Conservation (phyloP, 2,888 invertebrate species). For the Uloborus plumipes region DNA sequence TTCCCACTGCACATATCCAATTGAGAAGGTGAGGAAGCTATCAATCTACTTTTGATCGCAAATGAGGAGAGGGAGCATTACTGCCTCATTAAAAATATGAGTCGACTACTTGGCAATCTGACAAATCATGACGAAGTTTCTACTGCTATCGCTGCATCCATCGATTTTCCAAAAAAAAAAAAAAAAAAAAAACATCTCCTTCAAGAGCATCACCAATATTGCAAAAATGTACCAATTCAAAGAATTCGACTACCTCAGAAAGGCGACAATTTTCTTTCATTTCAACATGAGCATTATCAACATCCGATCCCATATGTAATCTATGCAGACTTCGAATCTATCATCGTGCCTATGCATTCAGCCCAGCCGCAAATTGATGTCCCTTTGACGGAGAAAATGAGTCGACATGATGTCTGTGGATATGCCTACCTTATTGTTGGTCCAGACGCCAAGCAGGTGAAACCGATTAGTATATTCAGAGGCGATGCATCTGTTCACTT, state of each 20-base stretch:
- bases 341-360: background rate
- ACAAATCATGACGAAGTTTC: background rate
- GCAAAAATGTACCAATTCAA: background rate
- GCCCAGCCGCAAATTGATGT: too few species aligned
- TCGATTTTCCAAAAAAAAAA: background rate
- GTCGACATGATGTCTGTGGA: constrained; percentile 2
- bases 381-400: background rate
- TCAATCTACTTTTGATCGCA: background rate
- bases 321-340: background rate
- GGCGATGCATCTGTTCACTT: background rate
- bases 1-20: constrained; percentile 11
- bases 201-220: background rate
- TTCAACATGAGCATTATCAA: background rate
- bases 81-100: background rate
- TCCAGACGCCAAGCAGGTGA: background rate
- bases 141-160: constrained; percentile 2
- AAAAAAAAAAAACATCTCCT: too few species aligned
- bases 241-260: background rate
- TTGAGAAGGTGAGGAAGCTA: background rate
- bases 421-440: constrained; percentile 14
- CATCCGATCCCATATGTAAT: background rate
- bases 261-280: background rate
- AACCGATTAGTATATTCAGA: background rate
- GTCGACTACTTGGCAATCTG: background rate
- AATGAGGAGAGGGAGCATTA: background rate